These are phyloP conservation scores for Zaprionus vittiger DNA, from an alignment of 1,140 invertebrate genomes.

Conservation along the genomic window DNA sequence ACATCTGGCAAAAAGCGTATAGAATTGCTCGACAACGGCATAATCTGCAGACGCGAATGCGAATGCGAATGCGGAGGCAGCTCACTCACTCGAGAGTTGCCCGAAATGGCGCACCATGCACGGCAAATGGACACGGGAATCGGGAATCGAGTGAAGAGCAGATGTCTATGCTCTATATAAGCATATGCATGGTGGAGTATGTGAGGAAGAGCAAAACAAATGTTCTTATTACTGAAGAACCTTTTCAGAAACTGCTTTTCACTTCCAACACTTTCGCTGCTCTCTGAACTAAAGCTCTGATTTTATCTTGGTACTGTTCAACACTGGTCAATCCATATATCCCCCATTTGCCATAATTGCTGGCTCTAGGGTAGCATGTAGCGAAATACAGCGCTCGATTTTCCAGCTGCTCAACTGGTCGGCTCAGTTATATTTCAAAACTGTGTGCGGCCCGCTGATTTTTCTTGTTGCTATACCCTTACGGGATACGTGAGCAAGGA, in stretches of 20 bases:
- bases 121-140: background rate
- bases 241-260: no score
- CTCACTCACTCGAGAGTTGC: background rate
- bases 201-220: background rate
- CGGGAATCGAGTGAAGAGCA: background rate
- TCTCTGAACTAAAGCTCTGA: no score
- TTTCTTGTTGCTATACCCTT: background rate
- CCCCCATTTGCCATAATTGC: background rate
- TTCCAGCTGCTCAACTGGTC: conserved; percentile 12
- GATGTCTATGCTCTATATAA: background rate
- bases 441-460: conserved; percentile 15
- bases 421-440: conserved; percentile 40
- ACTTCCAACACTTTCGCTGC: no score
- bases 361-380: conserved; percentile 10
- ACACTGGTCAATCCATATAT: background rate
- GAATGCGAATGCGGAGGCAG: background rate
- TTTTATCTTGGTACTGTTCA: no score
- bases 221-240: no score
- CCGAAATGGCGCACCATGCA: background rate
- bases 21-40: conserved; percentile 9
- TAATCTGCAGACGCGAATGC: conserved; percentile 8
- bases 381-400: conserved; percentile 17
- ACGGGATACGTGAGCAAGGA: no score
- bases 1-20: background rate
- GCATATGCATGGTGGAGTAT: background rate